phyloP scores from a whole-genome alignment of 2,888 invertebrate genomes.

The Apodemia mormo region DNA sequence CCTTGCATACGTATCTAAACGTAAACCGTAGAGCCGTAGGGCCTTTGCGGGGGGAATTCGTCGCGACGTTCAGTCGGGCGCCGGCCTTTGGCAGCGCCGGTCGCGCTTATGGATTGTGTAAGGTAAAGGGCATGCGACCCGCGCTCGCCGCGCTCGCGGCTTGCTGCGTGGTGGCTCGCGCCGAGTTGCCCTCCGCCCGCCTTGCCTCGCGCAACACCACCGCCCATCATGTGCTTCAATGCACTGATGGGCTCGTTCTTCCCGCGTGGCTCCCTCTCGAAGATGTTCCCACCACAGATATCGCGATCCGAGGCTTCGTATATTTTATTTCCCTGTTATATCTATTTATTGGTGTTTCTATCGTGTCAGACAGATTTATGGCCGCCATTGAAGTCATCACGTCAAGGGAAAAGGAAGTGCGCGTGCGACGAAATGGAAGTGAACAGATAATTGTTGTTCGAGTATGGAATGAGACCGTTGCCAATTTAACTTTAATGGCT shows the following conservation, averaged over 20 bases:
- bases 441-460: conserved; percentile 95
- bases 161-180: conserved; percentile 70
- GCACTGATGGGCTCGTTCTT: conserved; percentile 92
- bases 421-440: conserved; percentile 93
- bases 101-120: conserved; percentile 60
- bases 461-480: conserved; percentile 99
- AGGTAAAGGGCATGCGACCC: conserved; percentile 76
- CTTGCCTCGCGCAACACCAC: conserved; percentile 64
- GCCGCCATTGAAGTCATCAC: conserved; percentile 99
- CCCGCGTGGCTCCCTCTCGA: conserved; percentile 94
- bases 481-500: conserved; percentile 99
- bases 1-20: conserved; percentile 18
- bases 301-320: conserved; percentile 91
- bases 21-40: conserved; percentile 33
- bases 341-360: conserved; percentile 99
- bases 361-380: conserved; percentile 99
- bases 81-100: conserved; percentile 76
- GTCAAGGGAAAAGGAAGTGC: conserved; percentile 97
- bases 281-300: conserved; percentile 88
- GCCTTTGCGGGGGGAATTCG: conserved; percentile 42
- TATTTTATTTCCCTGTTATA: conserved; percentile 95
- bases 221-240: conserved; percentile 74
- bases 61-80: conserved; percentile 72
- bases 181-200: conserved; percentile 64
- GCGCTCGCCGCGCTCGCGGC: conserved; percentile 77